Evolutionary conservation across 2,888 invertebrate genomes (phyloP).

Genomic region (Alcis repandata): DNA sequence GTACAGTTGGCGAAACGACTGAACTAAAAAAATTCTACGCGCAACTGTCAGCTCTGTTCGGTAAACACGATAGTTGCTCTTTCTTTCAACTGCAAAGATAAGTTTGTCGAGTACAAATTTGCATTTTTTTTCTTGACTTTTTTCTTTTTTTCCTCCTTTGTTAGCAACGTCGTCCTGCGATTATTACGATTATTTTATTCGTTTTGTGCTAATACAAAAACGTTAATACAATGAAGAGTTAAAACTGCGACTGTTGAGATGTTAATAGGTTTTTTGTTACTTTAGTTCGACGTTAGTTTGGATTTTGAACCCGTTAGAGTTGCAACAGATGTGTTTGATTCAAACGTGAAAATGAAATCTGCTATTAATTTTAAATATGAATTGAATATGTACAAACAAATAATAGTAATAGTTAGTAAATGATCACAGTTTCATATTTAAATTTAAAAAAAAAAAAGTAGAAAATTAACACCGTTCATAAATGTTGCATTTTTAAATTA

Average conservation of each 20-base stretch:
- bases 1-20: neutral
- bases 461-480: too few relatives aligned
- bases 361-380: constrained; percentile 15
- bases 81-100: neutral
- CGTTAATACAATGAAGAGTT: constrained; percentile 69
- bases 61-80: neutral
- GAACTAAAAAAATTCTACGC: neutral
- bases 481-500: too few relatives aligned
- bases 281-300: constrained; percentile 44
- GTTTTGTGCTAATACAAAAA: constrained; percentile 24
- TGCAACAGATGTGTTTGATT: constrained; percentile 60
- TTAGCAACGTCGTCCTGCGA: constrained; percentile 65
- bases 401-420: too few relatives aligned
- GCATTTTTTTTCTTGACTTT: constrained; percentile 73
- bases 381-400: neutral
- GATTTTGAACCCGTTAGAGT: constrained; percentile 58
- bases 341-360: constrained; percentile 22
- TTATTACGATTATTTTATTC: constrained; percentile 70
- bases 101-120: constrained; percentile 53
- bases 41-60: neutral
- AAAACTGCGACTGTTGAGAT: constrained; percentile 75
- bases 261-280: constrained; percentile 76
- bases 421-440: too few relatives aligned
- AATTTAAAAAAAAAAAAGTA: too few relatives aligned
- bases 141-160: constrained; percentile 65